Conservation (phyloP, 2,113 vertebrate genomes). For the Callipepla californica region DNA sequence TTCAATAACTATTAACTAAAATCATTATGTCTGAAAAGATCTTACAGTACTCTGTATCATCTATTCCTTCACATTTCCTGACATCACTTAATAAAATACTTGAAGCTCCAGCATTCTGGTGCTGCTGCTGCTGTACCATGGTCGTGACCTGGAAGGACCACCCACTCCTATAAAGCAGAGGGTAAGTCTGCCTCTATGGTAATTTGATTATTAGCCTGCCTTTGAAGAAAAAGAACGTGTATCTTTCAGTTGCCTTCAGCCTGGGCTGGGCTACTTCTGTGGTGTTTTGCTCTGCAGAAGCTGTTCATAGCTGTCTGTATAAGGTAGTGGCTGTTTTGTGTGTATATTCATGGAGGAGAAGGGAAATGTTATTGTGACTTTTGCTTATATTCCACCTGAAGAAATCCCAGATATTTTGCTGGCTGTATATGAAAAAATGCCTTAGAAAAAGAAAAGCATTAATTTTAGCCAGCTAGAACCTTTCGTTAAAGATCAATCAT, state of each 20-base stretch:
- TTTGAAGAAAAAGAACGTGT: conserved; percentile 52
- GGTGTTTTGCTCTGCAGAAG: neutral
- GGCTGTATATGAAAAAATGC: neutral
- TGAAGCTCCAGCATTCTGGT: neutral
- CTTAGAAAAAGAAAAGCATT: neutral
- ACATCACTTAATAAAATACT: neutral
- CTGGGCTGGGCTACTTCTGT: neutral
- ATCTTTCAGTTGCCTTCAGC: conserved; percentile 16
- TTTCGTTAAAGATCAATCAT: conserved; percentile 34
- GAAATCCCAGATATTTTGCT: neutral
- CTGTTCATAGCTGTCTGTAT: neutral
- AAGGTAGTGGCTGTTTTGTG: neutral
- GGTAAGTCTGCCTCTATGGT: conserved; percentile 28
- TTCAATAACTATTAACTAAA: neutral
- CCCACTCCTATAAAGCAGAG: conserved; percentile 66
- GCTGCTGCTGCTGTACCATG: neutral
- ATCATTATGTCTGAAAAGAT: neutral
- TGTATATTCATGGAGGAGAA: neutral
- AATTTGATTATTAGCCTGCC: conserved; percentile 43
- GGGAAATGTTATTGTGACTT: neutral
- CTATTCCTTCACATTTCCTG: neutral
- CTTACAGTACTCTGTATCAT: neutral
- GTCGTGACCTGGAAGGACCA: conserved; percentile 74
- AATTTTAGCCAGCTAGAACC: neutral
- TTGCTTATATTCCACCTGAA: neutral